Conservation (phyloP, 2,113 vertebrate genomes). For the Oryzias celebensis region DNA sequence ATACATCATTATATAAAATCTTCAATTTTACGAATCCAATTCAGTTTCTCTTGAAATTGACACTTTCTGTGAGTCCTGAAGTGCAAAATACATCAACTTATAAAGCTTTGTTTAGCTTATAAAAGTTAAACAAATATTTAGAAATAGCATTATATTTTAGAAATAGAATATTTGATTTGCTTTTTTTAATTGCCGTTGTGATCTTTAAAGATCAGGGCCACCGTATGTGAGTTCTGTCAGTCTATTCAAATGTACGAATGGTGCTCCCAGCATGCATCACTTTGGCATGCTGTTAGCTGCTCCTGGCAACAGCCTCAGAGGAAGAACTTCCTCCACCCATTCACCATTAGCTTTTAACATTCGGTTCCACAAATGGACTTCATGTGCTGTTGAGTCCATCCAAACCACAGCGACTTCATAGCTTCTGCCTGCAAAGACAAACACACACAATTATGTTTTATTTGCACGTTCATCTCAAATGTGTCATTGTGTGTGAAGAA, state of each 20-base stretch:
- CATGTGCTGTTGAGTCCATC: conserved; percentile 91
- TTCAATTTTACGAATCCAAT: too few relatives aligned
- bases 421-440: conserved; percentile 82
- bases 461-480: not conserved
- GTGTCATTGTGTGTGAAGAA: not conserved
- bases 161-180: too few relatives aligned
- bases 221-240: not conserved
- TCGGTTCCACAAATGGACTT: conserved; percentile 86
- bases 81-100: too few relatives aligned
- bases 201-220: too few relatives aligned
- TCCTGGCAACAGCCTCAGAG: conserved; percentile 84
- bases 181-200: too few relatives aligned
- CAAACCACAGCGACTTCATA: conserved; percentile 86
- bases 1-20: too few relatives aligned
- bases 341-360: conserved; percentile 84
- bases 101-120: too few relatives aligned
- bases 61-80: too few relatives aligned
- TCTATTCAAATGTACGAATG: not conserved
- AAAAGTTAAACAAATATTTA: too few relatives aligned
- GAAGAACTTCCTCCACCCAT: conserved; percentile 88
- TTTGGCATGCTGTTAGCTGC: conserved; percentile 81
- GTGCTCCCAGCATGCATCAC: conserved; percentile 53
- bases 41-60: too few relatives aligned
- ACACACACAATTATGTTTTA: not conserved
- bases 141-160: too few relatives aligned